Percentiles rank a stretch among this genome's conserved stretches.
Conservation (phyloP, 2,888 invertebrate genomes). For the Mallateleia sp. region DNA sequence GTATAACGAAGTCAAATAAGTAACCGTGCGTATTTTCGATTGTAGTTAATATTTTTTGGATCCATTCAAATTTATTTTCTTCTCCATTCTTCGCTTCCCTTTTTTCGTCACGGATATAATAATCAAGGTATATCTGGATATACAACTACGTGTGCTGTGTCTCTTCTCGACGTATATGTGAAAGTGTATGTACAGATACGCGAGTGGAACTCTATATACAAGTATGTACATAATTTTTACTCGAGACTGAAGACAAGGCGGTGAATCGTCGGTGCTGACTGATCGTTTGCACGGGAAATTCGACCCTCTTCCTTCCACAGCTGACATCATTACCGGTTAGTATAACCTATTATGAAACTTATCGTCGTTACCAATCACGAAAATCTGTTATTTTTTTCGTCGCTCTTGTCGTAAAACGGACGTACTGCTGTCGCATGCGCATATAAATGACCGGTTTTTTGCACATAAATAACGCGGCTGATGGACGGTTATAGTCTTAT, state of each 20-base stretch:
- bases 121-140: slow-evolving; percentile 38
- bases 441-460: slow-evolving; percentile 15
- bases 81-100: slow-evolving; percentile 46
- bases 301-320: slow-evolving; percentile 86
- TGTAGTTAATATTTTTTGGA: slow-evolving; percentile 39
- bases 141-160: slow-evolving; percentile 58
- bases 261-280: slow-evolving; percentile 83
- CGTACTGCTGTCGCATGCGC: slow-evolving; percentile 2
- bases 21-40: slow-evolving; percentile 42
- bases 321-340: slow-evolving; percentile 88
- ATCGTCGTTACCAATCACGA: slow-evolving; percentile 31
- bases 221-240: slow-evolving; percentile 83
- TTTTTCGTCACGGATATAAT: slow-evolving; percentile 33
- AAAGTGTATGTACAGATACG: slow-evolving; percentile 72
- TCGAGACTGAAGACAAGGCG: slow-evolving; percentile 82
- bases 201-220: slow-evolving; percentile 81
- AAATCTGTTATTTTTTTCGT: slow-evolving; percentile 34
- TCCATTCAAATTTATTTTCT: slow-evolving; percentile 37
- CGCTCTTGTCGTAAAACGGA: neutral
- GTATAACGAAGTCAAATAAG: slow-evolving; percentile 42
- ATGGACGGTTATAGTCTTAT: slow-evolving; percentile 27
- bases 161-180: slow-evolving; percentile 80
- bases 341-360: slow-evolving; percentile 70
- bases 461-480: slow-evolving; percentile 20
- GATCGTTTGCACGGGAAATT: slow-evolving; percentile 84